A percentile compares a stretch with the other conserved stretches of the same genome.
Conservation (phyloP, 2,888 invertebrate species). For the Ophion ellenae region DNA sequence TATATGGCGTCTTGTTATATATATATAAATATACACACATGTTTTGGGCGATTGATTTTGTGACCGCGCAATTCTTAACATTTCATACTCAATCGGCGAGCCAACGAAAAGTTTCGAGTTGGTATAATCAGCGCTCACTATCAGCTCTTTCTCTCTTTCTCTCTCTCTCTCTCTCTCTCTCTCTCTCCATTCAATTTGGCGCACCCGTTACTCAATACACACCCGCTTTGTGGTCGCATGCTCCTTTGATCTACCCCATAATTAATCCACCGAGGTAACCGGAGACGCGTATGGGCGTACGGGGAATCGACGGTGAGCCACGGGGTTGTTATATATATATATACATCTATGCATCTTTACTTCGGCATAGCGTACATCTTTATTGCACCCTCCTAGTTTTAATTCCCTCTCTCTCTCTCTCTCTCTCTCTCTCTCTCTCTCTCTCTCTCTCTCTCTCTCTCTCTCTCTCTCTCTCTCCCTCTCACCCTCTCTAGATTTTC, state of each 20-base stretch:
- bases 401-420: neutral
- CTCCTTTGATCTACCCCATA: constrained; percentile 83
- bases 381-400: constrained; percentile 42
- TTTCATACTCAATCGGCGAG: too few species aligned
- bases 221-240: constrained; percentile 81
- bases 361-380: constrained; percentile 27
- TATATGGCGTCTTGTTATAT: too few species aligned
- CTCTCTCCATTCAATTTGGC: constrained; percentile 43
- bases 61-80: too few species aligned
- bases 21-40: too few species aligned
- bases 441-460: neutral
- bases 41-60: too few species aligned
- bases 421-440: neutral
- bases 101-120: too few species aligned
- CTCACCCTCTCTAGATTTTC: constrained; percentile 6
- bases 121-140: too few species aligned
- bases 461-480: constrained; percentile 13
- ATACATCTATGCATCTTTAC: constrained; percentile 46
- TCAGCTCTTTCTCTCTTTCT: too few species aligned
- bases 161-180: neutral
- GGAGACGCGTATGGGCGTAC: constrained; percentile 81
- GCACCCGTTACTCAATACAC: constrained; percentile 76
- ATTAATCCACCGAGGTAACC: constrained; percentile 83
- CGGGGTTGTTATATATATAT: neutral
- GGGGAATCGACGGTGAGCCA: constrained; percentile 73